Base-by-base conservation (phyloP, 2,888 invertebrate genomes). In the Stramonita haemastoma region DNA sequence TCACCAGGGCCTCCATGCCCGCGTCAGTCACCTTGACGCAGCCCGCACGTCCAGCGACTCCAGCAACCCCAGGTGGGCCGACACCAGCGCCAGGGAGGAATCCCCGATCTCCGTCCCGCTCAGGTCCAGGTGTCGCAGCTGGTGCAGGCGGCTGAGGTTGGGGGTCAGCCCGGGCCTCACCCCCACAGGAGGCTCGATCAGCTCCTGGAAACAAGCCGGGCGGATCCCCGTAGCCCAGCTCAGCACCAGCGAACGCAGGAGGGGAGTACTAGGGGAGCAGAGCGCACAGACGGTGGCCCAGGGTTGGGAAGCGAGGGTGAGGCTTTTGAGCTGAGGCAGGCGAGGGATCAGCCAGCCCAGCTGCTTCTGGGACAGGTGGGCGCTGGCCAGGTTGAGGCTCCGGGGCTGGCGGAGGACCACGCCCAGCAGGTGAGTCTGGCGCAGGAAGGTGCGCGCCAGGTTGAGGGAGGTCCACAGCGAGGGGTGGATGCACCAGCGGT, bases 71-170 rank as follows among this genome's bases (percentile, higher is more conserved):
- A 96, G 90, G 91, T 96, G 94, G 85, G 95, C 94, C 19, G 95
- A 93, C 36, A 96, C 93, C 57, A 95, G 93, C 87, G 95, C 97
- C 96, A 98, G 97, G 0, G 98, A 97, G n/a, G 98, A 97, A 95
- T 99, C 99, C 0, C 98, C 98, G 91, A 99, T 97, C 94, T 98
- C 98, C 0, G 98, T 98, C 22, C 98, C 98, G 46, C 98, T 97
- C 88, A 99, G 96, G 91, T 97, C 97, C 32, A 99, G 96, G 89
- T 97, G 97, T 91, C 97, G 97, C 60, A 99, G 96, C 92, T 98
- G 97, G 81, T 98, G 97, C 77, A 99, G 97, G 15, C 98, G 97
- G 29, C 97, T 97, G 92, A 97, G 97, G 73, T 97, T 98, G 97
- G 81, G 97, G 85, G 98, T 96, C 46, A 89, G 46, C 0, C 96